Evolutionary conservation across 2,888 invertebrate species (phyloP).

Genomic region (Osmoderma eremita): DNA sequence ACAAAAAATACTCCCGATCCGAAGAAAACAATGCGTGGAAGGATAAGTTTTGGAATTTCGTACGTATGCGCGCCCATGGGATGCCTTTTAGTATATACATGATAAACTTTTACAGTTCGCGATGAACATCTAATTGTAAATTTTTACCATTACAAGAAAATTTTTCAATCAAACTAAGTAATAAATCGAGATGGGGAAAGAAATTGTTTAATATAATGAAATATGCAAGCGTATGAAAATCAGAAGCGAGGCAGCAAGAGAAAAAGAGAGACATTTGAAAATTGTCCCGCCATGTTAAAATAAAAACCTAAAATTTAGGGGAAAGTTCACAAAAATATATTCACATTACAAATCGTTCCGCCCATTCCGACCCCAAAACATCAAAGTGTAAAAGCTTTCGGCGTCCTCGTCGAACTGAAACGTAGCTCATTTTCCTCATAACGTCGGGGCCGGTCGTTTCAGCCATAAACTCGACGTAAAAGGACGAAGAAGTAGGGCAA

Average conservation of each 20-base stretch:
- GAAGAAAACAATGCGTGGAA: too few relatives aligned
- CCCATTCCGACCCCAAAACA: constrained; percentile 21
- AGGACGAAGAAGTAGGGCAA: constrained; percentile 35
- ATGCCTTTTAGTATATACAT: too few relatives aligned
- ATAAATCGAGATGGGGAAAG: too few relatives aligned
- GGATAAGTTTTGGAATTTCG: too few relatives aligned
- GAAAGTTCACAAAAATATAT: constrained; percentile 8
- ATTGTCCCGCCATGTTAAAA: not conserved
- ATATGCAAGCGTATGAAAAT: too few relatives aligned
- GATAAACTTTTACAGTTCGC: too few relatives aligned
- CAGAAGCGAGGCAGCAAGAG: not conserved
- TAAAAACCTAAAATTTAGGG: not conserved
- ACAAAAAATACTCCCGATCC: too few relatives aligned
- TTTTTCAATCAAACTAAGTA: too few relatives aligned
- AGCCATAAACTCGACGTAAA: constrained; percentile 35
- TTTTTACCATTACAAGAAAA: too few relatives aligned
- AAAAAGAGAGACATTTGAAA: not conserved
- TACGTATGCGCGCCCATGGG: too few relatives aligned
- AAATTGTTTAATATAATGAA: too few relatives aligned
- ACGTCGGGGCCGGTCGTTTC: constrained; percentile 12
- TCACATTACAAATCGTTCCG: constrained; percentile 19
- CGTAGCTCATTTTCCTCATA: constrained; percentile 36
- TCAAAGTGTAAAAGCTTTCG: constrained; percentile 34
- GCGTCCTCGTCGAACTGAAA: constrained; percentile 18
- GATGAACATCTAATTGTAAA: too few relatives aligned